Evolutionary conservation across 2,113 vertebrate species (phyloP).

Genomic region (Xerus inauris): DNA sequence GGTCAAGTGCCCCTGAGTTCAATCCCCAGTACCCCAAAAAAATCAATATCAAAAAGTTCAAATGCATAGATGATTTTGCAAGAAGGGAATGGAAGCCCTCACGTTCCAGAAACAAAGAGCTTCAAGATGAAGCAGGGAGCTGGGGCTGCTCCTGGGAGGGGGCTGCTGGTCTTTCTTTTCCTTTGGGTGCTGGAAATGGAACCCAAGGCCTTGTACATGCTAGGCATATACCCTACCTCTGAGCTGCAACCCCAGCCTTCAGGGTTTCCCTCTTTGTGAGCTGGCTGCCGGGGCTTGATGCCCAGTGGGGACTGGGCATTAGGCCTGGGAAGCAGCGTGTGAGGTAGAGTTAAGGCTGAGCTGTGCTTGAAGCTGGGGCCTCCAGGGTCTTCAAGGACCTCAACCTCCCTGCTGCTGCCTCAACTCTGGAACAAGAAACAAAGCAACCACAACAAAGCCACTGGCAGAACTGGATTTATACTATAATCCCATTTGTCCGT

Average conservation of each 20-base stretch:
- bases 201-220: background rate
- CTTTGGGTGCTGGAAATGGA: background rate
- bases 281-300: background rate
- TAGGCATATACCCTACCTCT: background rate
- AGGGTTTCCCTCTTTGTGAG: background rate
- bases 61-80: constrained; percentile 29
- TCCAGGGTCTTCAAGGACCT: background rate
- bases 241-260: background rate
- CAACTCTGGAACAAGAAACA: background rate
- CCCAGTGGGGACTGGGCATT: background rate
- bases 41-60: background rate
- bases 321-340: no score
- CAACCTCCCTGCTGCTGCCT: background rate
- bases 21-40: no score
- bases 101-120: constrained; percentile 19
- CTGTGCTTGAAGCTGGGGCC: background rate
- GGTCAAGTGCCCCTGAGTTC: no score
- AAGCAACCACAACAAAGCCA: background rate
- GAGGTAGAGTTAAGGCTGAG: background rate
- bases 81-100: background rate
- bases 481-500: background rate
- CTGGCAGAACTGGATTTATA: background rate
- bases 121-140: background rate
- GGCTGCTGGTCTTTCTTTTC: background rate
- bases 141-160: background rate